Conservation (phyloP, 37 sponge, comb jelly and placozoan species). For the Diacarnus erythraeanus region DNA sequence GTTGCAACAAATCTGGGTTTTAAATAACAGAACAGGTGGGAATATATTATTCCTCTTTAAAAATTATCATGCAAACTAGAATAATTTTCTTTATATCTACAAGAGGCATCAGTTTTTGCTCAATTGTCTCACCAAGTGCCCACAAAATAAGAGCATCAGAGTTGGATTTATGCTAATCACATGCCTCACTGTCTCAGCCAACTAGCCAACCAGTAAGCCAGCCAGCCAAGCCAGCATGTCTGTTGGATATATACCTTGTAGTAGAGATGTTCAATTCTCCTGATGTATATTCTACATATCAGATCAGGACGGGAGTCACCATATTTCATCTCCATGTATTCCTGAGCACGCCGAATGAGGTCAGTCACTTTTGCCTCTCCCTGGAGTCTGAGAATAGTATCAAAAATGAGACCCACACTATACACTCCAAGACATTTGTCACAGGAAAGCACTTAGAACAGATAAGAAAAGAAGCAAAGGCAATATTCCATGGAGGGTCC, state of each 20-base stretch:
- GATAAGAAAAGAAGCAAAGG: too few species aligned
- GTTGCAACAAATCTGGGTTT: background rate
- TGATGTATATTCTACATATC: slow-evolving; percentile 83
- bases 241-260: slow-evolving; percentile 89
- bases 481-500: too few species aligned
- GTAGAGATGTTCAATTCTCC: slow-evolving; percentile 91
- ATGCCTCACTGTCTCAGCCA: background rate
- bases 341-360: slow-evolving; percentile 63
- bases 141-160: background rate
- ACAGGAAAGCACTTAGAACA: too few species aligned
- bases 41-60: too few species aligned
- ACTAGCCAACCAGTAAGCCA: background rate
- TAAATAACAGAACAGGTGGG: background rate
- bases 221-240: too few species aligned
- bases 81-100: background rate
- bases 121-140: background rate
- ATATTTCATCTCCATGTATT: slow-evolving; percentile 44
- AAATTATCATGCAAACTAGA: too few species aligned
- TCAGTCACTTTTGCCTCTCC: slow-evolving; percentile 70
- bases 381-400: slow-evolving; percentile 44
- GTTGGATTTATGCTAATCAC: slow-evolving; percentile 20
- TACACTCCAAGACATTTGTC: slow-evolving; percentile 27
- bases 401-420: slow-evolving; percentile 5
- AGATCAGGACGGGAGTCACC: slow-evolving; percentile 3
- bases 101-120: slow-evolving; percentile 5